A percentile compares a stretch with the other conserved stretches of the same genome.
phyloP scores from a whole-genome alignment of 2,797 vertebrate genomes.

The Sylvilagus floridanus region DNA sequence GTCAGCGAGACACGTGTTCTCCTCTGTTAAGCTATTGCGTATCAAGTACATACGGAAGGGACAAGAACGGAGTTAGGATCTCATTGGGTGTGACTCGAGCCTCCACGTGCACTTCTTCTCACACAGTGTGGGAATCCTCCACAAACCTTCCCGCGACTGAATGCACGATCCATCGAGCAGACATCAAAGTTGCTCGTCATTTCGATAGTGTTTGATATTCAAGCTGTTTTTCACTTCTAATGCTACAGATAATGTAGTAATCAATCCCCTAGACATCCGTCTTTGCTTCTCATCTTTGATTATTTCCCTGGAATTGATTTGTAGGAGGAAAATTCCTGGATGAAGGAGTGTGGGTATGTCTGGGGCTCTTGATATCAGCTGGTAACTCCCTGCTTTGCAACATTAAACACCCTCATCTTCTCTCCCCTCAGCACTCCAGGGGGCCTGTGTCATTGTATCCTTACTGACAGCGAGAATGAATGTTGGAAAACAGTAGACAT shows the following conservation, averaged over 20 bases:
- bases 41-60: not conserved
- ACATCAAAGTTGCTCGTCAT: not conserved
- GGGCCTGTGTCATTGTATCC: no score
- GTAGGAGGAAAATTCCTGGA: not conserved
- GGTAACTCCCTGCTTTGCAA: not conserved
- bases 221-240: constrained; percentile 35
- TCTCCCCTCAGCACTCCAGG: not conserved
- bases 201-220: not conserved
- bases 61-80: not conserved
- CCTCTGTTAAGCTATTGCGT: not conserved
- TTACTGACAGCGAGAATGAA: not conserved
- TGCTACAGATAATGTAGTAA: constrained; percentile 16
- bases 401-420: not conserved
- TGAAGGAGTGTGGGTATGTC: not conserved
- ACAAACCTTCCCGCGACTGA: not conserved
- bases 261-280: not conserved
- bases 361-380: not conserved
- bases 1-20: not conserved
- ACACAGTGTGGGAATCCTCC: not conserved
- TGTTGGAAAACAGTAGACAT: not conserved
- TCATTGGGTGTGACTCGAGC: not conserved
- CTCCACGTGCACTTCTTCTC: not conserved
- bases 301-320: not conserved
- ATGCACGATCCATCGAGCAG: not conserved
- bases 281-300: constrained; percentile 42